Base-by-base conservation (phyloP, 2,113 vertebrate species). In the Pica pica region DNA sequence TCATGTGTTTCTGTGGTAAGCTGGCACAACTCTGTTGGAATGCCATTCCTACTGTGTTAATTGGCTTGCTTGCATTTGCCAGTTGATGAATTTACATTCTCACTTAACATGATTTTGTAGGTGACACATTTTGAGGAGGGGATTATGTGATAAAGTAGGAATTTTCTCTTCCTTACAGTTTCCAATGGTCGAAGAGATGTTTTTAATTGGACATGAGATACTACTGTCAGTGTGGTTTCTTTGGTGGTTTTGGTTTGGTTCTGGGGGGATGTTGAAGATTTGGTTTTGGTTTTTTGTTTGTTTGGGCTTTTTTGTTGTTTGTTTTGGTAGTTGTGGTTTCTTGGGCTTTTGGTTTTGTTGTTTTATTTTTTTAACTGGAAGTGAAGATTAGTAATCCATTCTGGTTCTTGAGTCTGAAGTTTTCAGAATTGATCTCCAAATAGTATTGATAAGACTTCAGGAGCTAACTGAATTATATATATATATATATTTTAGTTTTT, bases 171-270 rank as follows among this genome's bases (percentile, higher is more conserved):
- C 23, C 7, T 53, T 65, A 5, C 3, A 16, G 20, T 47, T 93
- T 53, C 10, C 14, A 65, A 0, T 73, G 18, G 21, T 37, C 22
- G 24, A 75, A 81, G 21, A 59, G 78, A 21, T 56, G 12, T 60
- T 83, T 87, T 44, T 71, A 59, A 33, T 49, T 76, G 31, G 33
- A 33, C 30, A 4, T 41, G 31, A 27, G 26, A 76, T 87, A 39
- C 12, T 46, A 9, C 1, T 37, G 24, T 74, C 39, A 18, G 15
- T 70, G 46, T 81, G 55, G 7, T 6, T 67, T 63, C 39, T 82
- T 49, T 0, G 0, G 17, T 57, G 49, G 55, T 5, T 75, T 83
- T 47, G n/a, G 3, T 70, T 13, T 30, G 33, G n/a, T 37, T 33
- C 47, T 39, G 3, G 13, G 10, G 9, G 7, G 16, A 23, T 39